Percentiles rank a stretch among this genome's conserved stretches.
phyloP scores from a whole-genome alignment of 1,140 invertebrate genomes.

The Mya arenaria region DNA sequence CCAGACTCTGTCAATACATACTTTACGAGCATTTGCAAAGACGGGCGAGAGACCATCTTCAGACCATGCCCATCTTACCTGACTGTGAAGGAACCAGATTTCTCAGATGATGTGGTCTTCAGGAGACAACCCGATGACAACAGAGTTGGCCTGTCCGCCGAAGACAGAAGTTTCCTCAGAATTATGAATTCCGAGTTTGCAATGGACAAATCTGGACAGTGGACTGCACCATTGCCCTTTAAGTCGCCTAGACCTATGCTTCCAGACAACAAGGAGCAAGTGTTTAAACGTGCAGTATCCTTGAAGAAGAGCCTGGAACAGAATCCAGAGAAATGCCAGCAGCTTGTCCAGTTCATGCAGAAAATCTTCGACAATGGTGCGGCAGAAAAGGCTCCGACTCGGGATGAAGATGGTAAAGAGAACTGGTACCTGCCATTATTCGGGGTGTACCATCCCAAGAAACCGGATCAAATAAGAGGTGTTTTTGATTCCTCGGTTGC shows the following conservation, averaged over 20 bases:
- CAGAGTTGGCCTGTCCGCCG: slow-evolving; percentile 22
- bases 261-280: slow-evolving; percentile 33
- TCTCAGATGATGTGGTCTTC: not conserved
- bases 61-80: slow-evolving; percentile 39
- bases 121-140: slow-evolving; percentile 28
- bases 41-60: slow-evolving; percentile 30
- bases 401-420: not conserved
- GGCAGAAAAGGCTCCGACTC: not conserved
- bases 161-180: slow-evolving; percentile 47
- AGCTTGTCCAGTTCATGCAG: slow-evolving; percentile 29
- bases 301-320: slow-evolving; percentile 5
- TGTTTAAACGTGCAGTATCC: not conserved
- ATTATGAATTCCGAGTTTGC: slow-evolving; percentile 49
- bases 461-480: slow-evolving; percentile 34
- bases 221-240: slow-evolving; percentile 52
- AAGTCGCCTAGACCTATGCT: not conserved
- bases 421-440: too few species aligned
- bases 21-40: slow-evolving; percentile 34
- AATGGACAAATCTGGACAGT: slow-evolving; percentile 8
- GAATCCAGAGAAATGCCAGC: slow-evolving; percentile 21
- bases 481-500: slow-evolving; percentile 38
- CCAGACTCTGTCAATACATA: slow-evolving; percentile 23
- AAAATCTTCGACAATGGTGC: slow-evolving; percentile 13
- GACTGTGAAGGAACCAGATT: not conserved
- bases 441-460: slow-evolving; percentile 57